These are phyloP conservation scores for Uromys caudimaculatus DNA, from an alignment of 2,797 vertebrate species.

Conservation along the genomic window DNA sequence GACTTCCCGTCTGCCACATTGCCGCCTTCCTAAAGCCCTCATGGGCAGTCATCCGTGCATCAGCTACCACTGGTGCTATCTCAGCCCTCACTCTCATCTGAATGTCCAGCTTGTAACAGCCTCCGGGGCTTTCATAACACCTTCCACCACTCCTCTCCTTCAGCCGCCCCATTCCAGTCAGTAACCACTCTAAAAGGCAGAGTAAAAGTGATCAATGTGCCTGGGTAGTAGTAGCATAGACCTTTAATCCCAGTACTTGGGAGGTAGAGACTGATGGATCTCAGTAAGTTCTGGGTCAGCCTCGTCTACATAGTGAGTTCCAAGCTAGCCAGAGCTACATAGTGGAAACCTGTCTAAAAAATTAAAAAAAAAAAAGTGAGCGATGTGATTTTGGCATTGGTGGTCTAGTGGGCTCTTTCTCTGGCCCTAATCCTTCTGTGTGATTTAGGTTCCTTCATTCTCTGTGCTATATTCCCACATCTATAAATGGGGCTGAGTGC, in stretches of 20 bases:
- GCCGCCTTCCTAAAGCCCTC: neutral
- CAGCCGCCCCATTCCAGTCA: neutral
- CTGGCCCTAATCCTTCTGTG: neutral
- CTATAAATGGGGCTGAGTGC: neutral
- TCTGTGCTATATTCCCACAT: neutral
- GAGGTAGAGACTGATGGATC: neutral
- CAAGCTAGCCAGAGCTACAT: neutral
- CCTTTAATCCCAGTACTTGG: neutral
- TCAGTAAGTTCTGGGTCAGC: neutral
- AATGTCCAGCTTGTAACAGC: neutral
- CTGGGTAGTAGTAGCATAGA: neutral
- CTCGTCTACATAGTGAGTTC: neutral
- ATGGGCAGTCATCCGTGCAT: too few relatives aligned
- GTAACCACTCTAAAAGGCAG: neutral
- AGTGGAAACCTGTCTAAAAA: neutral
- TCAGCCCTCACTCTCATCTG: neutral
- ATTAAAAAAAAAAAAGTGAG: neutral
- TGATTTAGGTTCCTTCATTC: neutral
- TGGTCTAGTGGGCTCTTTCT: neutral
- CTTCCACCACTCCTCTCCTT: neutral
- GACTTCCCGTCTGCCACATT: neutral
- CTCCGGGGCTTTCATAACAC: neutral
- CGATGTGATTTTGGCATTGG: rapidly evolving
- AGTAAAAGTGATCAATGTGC: neutral
- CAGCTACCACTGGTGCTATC: neutral